Evolutionary conservation across 2,113 vertebrate species (phyloP).

Genomic region (Psephotus haematonotus): DNA sequence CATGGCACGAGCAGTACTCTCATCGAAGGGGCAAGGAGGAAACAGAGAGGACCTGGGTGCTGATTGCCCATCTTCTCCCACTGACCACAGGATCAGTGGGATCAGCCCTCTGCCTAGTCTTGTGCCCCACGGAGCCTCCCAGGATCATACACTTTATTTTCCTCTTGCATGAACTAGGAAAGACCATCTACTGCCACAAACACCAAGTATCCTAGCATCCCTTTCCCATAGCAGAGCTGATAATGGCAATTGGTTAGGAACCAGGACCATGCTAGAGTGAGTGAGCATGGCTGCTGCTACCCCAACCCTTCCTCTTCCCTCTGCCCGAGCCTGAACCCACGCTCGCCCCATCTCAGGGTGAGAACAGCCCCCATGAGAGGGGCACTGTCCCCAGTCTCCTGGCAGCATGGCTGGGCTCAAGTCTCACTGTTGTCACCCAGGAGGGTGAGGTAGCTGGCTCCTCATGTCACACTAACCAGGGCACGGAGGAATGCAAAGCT

Average conservation of each 20-base stretch:
- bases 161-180: neutral
- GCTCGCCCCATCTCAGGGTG: neutral
- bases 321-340: neutral
- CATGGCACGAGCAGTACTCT: neutral
- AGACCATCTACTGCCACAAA: neutral
- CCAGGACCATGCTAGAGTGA: neutral
- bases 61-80: neutral
- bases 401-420: neutral
- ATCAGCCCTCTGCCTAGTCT: neutral
- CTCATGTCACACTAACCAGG: neutral
- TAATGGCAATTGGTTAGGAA: fast-evolving
- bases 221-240: neutral
- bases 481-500: neutral
- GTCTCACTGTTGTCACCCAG: neutral
- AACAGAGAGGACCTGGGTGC: neutral
- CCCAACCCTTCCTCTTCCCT: neutral
- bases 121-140: neutral
- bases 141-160: neutral
- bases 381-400: neutral
- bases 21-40: neutral
- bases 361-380: neutral
- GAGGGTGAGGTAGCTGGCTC: neutral
- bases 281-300: neutral
- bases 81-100: neutral
- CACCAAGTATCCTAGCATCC: neutral